Evolutionary conservation across 2,113 vertebrate genomes (phyloP).

Genomic region (Pachypanchax playfairii): DNA sequence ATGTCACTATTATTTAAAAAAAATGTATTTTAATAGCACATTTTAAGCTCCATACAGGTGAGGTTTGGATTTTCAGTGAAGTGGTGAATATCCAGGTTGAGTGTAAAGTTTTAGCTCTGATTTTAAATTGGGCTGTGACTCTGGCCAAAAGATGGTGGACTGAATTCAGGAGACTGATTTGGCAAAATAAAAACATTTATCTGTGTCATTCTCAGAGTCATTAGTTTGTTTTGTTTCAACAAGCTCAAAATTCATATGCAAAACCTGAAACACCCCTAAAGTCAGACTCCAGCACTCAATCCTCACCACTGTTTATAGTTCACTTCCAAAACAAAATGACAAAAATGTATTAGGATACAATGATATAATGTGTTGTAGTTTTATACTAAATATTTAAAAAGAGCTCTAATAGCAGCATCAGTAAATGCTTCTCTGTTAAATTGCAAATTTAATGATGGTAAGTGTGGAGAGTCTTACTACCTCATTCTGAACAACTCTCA

Average conservation of each 20-base stretch:
- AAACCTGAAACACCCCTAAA: slow-evolving; percentile 21
- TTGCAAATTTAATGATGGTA: not conserved
- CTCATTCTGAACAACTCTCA: not conserved
- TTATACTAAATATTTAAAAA: too few species aligned
- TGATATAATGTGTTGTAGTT: not conserved
- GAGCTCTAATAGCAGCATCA: not conserved
- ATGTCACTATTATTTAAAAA: too few species aligned
- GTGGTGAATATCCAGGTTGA: slow-evolving; percentile 19
- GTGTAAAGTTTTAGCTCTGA: slow-evolving; percentile 16
- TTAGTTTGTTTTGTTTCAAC: slow-evolving; percentile 3
- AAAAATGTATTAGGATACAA: not conserved
- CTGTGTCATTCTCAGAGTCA: slow-evolving; percentile 8
- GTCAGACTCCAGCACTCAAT: slow-evolving; percentile 1
- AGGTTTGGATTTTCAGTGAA: slow-evolving; percentile 23
- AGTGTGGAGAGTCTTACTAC: too few species aligned
- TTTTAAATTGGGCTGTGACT: slow-evolving; percentile 27
- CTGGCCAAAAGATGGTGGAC: slow-evolving; percentile 6
- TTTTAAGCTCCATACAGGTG: not conserved
- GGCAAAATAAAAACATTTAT: slow-evolving; percentile 2
- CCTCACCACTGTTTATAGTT: not conserved
- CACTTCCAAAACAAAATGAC: not conserved
- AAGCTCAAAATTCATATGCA: not conserved
- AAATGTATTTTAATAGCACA: slow-evolving; percentile 11
- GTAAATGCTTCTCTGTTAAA: not conserved
- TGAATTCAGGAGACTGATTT: slow-evolving; percentile 16